These are phyloP conservation scores for Acromyrmex echinatior DNA, from an alignment of 1,140 invertebrate genomes.

Conservation along the genomic window DNA sequence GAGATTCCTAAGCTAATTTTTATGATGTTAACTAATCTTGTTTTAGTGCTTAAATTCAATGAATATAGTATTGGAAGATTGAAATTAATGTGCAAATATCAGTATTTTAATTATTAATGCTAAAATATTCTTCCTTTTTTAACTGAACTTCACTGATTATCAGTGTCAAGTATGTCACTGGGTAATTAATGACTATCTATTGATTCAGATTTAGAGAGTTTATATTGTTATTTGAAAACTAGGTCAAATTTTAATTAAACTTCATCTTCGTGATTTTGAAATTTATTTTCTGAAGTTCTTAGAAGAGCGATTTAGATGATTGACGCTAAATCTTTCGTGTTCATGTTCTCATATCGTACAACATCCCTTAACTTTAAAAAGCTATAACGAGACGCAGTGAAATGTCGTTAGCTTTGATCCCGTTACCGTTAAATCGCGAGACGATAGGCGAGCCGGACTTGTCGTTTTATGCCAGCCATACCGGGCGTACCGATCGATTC, in stretches of 20 bases:
- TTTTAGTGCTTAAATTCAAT: too few relatives aligned
- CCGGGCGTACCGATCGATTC: constrained; percentile 53
- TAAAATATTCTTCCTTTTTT: too few relatives aligned
- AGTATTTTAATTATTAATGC: too few relatives aligned
- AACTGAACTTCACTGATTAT: too few relatives aligned
- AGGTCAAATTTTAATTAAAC: not conserved
- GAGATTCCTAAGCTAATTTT: too few relatives aligned
- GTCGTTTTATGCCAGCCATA: constrained; percentile 41
- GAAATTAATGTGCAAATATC: too few relatives aligned
- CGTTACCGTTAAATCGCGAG: constrained; percentile 48
- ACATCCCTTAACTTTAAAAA: not conserved
- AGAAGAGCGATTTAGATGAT: not conserved
- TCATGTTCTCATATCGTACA: not conserved
- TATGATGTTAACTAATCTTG: too few relatives aligned
- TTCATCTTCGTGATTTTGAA: not conserved
- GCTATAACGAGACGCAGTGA: not conserved
- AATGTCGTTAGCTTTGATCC: not conserved
- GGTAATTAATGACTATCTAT: too few relatives aligned
- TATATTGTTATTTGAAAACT: not conserved
- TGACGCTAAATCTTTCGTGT: not conserved
- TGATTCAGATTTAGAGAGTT: too few relatives aligned
- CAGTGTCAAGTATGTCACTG: too few relatives aligned
- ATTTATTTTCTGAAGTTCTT: not conserved
- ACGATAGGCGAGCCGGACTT: not conserved
- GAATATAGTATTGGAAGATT: too few relatives aligned